Conservation (phyloP, 2,113 vertebrate species). For the Trogon melanurus region DNA sequence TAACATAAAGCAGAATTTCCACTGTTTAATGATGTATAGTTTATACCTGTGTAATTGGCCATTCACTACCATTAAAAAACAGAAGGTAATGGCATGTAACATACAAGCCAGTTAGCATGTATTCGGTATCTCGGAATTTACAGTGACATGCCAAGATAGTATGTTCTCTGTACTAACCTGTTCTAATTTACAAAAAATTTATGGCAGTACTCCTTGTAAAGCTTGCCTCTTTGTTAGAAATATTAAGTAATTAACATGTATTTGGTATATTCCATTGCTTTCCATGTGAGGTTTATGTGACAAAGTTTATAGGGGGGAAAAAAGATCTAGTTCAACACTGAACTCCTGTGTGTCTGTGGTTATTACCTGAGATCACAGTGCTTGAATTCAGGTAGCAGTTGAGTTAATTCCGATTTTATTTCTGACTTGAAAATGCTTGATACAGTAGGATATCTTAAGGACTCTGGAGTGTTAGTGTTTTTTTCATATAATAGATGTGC, state of each 20-base stretch:
- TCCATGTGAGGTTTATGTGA: background rate
- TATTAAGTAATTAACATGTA: background rate
- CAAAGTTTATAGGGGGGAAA: conserved; percentile 8
- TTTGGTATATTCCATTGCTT: conserved; percentile 59
- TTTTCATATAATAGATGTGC: background rate
- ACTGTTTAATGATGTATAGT: background rate
- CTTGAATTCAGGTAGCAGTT: background rate
- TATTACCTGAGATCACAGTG: background rate
- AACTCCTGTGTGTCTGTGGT: background rate
- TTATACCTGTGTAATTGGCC: background rate
- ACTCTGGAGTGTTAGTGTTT: background rate
- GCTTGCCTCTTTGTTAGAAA: background rate
- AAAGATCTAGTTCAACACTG: background rate
- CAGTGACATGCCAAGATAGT: background rate
- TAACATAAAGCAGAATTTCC: background rate
- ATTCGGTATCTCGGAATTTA: background rate
- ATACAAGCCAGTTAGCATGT: background rate
- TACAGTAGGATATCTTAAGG: background rate
- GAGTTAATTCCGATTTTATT: conserved; percentile 11
- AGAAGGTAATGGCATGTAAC: background rate
- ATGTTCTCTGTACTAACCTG: background rate
- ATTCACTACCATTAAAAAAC: background rate
- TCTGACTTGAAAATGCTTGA: background rate
- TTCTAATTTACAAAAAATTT: background rate
- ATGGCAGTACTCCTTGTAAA: background rate